Evolutionary conservation across 1,140 invertebrate species (phyloP).

Genomic region (Chionoecetes opilio): DNA sequence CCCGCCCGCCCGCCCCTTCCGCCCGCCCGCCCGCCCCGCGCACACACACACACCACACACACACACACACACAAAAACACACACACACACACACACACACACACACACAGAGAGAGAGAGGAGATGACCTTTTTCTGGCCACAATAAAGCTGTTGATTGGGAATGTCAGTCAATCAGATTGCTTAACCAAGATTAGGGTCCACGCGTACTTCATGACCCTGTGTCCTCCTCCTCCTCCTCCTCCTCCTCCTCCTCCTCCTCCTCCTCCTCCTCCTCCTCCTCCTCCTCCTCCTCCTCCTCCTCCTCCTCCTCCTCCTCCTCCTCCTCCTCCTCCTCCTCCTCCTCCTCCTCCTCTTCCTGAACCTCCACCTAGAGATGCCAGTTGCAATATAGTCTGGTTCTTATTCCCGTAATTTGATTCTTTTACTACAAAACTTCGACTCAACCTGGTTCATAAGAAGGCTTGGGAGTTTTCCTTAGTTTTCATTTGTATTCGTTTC

Average conservation of each 20-base stretch:
- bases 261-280: too few species aligned
- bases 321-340: not conserved
- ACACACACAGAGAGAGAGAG: not conserved
- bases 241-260: too few species aligned
- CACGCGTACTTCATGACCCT: not conserved
- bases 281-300: too few species aligned
- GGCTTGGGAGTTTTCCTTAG: too few species aligned
- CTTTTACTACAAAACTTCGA: not conserved
- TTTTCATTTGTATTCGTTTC: too few species aligned
- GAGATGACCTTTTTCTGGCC: not conserved
- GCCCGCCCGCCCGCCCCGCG: too few species aligned
- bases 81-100: slow-evolving; percentile 24
- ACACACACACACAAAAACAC: not conserved
- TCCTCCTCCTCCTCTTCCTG: slow-evolving; percentile 1
- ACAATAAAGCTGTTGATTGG: not conserved
- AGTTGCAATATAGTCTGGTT: not conserved
- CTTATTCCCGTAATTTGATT: not conserved
- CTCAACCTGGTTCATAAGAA: not conserved
- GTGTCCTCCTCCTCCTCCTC: too few species aligned
- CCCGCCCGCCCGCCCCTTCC: too few species aligned
- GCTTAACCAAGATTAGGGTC: not conserved
- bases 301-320: too few species aligned
- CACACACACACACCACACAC: not conserved
- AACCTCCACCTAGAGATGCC: not conserved
- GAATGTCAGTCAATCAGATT: not conserved